Percentiles rank a stretch among this genome's conserved stretches.
Conservation (phyloP, 2,888 invertebrate species). For the Notodonta ziczac region DNA sequence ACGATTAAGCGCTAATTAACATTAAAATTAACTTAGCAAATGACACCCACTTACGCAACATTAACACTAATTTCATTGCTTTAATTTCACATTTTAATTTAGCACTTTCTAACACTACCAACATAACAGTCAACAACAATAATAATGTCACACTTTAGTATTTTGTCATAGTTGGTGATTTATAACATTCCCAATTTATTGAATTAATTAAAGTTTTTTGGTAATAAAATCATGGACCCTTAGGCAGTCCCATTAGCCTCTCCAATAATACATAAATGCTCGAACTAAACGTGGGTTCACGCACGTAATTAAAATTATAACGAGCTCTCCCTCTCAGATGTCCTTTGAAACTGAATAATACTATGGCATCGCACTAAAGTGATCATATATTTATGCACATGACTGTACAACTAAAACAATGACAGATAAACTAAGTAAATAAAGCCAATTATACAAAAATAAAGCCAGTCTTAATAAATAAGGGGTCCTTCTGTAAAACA, state of each 20-base stretch:
- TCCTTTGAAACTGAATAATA: neutral
- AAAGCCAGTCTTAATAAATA: slow-evolving; percentile 57
- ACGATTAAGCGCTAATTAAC: slow-evolving; percentile 32
- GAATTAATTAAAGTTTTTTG: too few relatives aligned
- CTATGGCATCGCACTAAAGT: neutral
- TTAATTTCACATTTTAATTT: slow-evolving; percentile 54
- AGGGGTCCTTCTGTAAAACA: slow-evolving; percentile 36
- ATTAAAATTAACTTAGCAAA: slow-evolving; percentile 40
- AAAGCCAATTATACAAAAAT: slow-evolving; percentile 51
- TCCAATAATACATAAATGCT: too few relatives aligned
- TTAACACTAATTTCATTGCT: slow-evolving; percentile 65
- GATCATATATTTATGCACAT: neutral
- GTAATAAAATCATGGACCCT: too few relatives aligned
- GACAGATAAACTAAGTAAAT: slow-evolving; percentile 48
- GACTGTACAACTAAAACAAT: slow-evolving; percentile 17
- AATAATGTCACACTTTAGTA: neutral
- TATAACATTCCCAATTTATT: too few relatives aligned
- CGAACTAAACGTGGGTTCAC: too few relatives aligned
- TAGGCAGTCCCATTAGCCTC: too few relatives aligned
- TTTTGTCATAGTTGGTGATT: neutral
- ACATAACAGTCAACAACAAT: slow-evolving; percentile 4
- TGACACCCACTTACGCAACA: slow-evolving; percentile 42
- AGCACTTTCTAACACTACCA: slow-evolving; percentile 47
- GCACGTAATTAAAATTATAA: too few relatives aligned
- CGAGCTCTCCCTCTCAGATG: too few relatives aligned